These are phyloP conservation scores for Arvicanthis niloticus DNA, from an alignment of 2,113 vertebrate genomes.

Conservation along the genomic window DNA sequence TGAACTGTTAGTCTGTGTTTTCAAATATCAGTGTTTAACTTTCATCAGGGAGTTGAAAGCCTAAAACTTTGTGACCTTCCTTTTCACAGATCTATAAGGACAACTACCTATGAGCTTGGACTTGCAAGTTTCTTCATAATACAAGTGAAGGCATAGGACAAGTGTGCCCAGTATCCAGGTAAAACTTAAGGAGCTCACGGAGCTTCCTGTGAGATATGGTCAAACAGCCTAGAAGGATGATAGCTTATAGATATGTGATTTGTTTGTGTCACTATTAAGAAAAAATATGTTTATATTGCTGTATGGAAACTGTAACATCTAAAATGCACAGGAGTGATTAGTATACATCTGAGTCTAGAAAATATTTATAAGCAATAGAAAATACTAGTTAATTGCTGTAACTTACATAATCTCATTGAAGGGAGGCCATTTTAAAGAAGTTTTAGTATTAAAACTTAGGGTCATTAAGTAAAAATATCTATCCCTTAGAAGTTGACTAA, in stretches of 20 bases:
- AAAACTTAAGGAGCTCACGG: neutral
- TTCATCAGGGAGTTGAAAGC: neutral
- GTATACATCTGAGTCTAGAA: neutral
- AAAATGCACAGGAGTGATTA: neutral
- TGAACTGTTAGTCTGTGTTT: neutral
- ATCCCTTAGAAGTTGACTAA: neutral
- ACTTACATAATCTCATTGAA: neutral
- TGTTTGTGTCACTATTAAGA: conserved; percentile 23
- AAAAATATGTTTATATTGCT: neutral
- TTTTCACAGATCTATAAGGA: neutral
- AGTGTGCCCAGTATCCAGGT: neutral
- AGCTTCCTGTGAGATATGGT: neutral
- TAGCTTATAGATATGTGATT: neutral
- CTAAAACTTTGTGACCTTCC: neutral
- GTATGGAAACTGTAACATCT: neutral
- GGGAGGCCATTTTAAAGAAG: neutral
- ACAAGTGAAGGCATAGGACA: neutral
- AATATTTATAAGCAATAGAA: conserved; percentile 3
- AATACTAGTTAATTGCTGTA: neutral
- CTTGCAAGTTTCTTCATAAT: neutral
- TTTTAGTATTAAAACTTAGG: neutral
- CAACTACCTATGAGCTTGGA: neutral
- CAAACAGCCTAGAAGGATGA: neutral
- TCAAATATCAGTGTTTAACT: neutral
- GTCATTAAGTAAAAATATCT: neutral